phyloP scores from a whole-genome alignment of 2,888 invertebrate genomes.

The Phoenoteleia sp. region DNA sequence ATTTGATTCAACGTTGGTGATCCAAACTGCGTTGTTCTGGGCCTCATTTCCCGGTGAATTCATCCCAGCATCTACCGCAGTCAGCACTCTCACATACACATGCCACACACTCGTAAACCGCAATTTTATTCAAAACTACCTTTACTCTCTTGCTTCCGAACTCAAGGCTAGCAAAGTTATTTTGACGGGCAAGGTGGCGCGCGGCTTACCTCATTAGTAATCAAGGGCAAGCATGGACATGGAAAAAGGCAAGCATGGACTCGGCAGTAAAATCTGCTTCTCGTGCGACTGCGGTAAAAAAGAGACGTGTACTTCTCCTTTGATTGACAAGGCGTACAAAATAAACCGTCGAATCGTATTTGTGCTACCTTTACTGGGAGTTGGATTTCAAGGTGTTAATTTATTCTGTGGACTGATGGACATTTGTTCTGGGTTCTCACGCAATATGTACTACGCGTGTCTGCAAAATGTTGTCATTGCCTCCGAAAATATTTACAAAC shows the following conservation, averaged over 20 bases:
- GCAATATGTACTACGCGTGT: not conserved
- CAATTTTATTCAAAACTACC: no score
- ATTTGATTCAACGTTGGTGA: no score
- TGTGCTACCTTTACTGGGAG: slow-evolving; percentile 40
- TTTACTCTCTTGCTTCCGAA: no score
- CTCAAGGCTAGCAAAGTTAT: no score
- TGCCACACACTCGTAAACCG: no score
- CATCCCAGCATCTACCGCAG: no score
- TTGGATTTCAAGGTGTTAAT: slow-evolving; percentile 31
- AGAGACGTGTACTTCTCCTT: slow-evolving; percentile 15
- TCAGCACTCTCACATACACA: no score
- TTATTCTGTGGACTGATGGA: slow-evolving; percentile 39
- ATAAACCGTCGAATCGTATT: slow-evolving; percentile 41
- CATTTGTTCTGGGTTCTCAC: not conserved
- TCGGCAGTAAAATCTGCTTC: not conserved
- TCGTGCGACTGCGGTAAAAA: not conserved
- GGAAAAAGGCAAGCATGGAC: not conserved
- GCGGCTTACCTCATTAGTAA: no score
- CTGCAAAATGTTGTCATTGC: slow-evolving; percentile 1
- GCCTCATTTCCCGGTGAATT: no score
- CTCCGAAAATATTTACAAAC: not conserved
- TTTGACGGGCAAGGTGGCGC: no score
- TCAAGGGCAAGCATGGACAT: no score
- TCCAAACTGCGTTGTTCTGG: no score
- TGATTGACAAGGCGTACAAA: slow-evolving; percentile 43